Base-by-base conservation (phyloP, 92 coral and sea anemone species). In the Phenganax marumi region DNA sequence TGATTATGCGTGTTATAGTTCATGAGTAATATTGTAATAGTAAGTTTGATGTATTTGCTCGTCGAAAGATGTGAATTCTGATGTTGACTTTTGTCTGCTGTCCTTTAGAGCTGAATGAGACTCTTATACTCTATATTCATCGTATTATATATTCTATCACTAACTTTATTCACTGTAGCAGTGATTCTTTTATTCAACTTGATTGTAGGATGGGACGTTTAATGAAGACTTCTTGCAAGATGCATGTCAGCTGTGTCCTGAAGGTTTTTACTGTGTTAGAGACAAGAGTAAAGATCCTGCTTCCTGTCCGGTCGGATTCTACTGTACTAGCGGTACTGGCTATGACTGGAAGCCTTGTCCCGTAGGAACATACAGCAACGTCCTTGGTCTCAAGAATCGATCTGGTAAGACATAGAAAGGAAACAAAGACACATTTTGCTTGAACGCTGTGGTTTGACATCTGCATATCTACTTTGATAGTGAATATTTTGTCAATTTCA, bases 281-380 rank as follows among this genome's bases (percentile, higher is more conserved):
- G 98, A 95, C 56, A 95, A 95, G 82, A 95, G 98, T 73, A 92
- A 89, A 79, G 96, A 95, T 81, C 98, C 98, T 19, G 84, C 71
- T 19, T 93, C 97, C 12, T 95, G 98, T 81, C 98, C 98, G 17
- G 86, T 52, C n/a, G 98, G 98, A 19, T 95, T 89, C 70, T 95
- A 92, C 82, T 95, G 98, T 68, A 88, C 93, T 9, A 58, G 64
- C 9, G 80, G 91, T 8, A 95, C 98, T 22, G 98, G 98, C 18
- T 95, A 92, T 60, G 73, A 95, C 88, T 95, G 97, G 97, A 86
- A 84, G 24, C 89, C 96, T 6, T 95, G 98, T 71, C 97, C 92
- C 6, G 91, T 89, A 79, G 98, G 98, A 39, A 89, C 93, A 2
- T 95, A 95, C 24, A 97, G 97, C 53, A 93, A 89, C 76, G 79